Percentiles rank a stretch among this genome's conserved stretches.
Conservation (phyloP, 2,888 invertebrate genomes). For the Cheilosia scutellata region DNA sequence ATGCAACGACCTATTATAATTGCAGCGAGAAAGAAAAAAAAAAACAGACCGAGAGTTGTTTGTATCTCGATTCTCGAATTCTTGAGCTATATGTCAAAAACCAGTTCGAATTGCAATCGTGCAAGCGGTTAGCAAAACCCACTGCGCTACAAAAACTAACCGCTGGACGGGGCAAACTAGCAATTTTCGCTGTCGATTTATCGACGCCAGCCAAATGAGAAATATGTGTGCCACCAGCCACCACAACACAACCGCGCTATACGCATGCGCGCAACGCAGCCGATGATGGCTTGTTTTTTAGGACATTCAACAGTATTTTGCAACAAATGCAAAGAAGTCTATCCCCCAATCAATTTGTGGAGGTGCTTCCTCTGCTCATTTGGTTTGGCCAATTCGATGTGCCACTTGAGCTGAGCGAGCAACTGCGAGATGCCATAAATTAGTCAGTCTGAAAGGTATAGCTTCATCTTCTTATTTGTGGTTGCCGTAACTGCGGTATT, state of each 20-base stretch:
- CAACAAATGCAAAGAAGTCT: slow-evolving; percentile 44
- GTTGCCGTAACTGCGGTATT: slow-evolving; percentile 4
- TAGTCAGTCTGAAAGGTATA: slow-evolving; percentile 3
- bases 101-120: slow-evolving; percentile 53
- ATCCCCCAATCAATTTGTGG: slow-evolving; percentile 61
- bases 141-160: slow-evolving; percentile 38
- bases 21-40: slow-evolving; percentile 8
- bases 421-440: slow-evolving; percentile 5
- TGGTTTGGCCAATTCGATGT: slow-evolving; percentile 41
- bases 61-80: slow-evolving; percentile 48
- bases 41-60: slow-evolving; percentile 11
- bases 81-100: slow-evolving; percentile 59
- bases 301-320: slow-evolving; percentile 56
- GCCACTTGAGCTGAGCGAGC: slow-evolving; percentile 19
- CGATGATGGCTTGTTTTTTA: slow-evolving; percentile 36
- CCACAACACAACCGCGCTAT: slow-evolving; percentile 1
- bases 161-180: slow-evolving; percentile 12
- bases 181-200: slow-evolving; percentile 55
- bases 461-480: slow-evolving; percentile 12
- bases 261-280: slow-evolving; percentile 35
- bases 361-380: slow-evolving; percentile 27
- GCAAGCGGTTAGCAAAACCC: slow-evolving; percentile 29
- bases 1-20: slow-evolving; percentile 73
- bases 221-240: slow-evolving; percentile 39
- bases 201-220: slow-evolving; percentile 39